phyloP scores from a whole-genome alignment of 1,140 invertebrate genomes.

The Bombus superbus region DNA sequence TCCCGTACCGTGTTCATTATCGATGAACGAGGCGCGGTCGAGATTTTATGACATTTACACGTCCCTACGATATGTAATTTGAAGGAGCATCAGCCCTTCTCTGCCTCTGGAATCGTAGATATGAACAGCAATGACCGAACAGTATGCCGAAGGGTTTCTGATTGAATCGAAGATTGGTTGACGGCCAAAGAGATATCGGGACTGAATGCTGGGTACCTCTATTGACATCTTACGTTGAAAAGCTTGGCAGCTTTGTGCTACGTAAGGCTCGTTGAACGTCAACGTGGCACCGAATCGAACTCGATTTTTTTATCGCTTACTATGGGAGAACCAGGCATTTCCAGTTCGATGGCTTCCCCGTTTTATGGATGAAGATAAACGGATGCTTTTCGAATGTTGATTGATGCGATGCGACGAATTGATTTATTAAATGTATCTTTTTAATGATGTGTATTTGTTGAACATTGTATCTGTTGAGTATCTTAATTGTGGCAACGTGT shows the following conservation, averaged over 20 bases:
- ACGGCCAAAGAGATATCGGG: slow-evolving; percentile 48
- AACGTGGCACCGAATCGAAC: slow-evolving; percentile 10
- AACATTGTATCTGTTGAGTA: background rate
- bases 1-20: slow-evolving; percentile 26
- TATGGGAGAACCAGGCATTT: background rate
- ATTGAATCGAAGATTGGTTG: slow-evolving; percentile 46
- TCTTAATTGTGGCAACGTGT: background rate
- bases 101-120: background rate
- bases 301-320: slow-evolving; percentile 45
- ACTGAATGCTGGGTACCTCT: slow-evolving; percentile 27
- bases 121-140: slow-evolving; percentile 5
- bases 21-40: background rate
- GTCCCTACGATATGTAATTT: background rate
- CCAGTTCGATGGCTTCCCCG: background rate
- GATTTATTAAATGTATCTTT: background rate
- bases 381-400: background rate
- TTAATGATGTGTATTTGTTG: no score
- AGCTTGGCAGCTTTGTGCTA: slow-evolving; percentile 40
- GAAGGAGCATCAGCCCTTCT: background rate
- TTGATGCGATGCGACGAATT: background rate
- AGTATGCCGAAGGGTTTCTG: slow-evolving; percentile 25
- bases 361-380: background rate
- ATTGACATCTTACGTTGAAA: slow-evolving; percentile 50
- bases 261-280: slow-evolving; percentile 17
- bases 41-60: background rate